Evolutionary conservation across 2,113 vertebrate species (phyloP).

Genomic region (Serinus canaria): DNA sequence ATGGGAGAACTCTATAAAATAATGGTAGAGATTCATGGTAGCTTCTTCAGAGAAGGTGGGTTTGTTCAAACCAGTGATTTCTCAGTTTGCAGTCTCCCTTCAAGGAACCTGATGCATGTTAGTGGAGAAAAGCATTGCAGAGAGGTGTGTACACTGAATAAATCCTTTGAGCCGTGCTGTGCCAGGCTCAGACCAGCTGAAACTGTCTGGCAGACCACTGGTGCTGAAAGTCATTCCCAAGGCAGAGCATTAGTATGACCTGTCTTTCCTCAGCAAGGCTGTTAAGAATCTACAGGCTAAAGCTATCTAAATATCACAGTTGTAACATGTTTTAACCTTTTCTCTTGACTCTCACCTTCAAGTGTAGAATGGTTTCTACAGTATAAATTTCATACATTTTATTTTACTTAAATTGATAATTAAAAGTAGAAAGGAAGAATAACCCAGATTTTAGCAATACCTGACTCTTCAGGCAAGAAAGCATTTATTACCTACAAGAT

Average conservation of each 20-base stretch:
- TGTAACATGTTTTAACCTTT: background rate
- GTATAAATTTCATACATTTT: background rate
- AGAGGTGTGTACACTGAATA: background rate
- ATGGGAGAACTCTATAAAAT: background rate
- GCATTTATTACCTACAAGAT: background rate
- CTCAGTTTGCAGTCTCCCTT: background rate
- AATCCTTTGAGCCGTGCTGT: fast-evolving
- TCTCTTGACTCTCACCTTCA: background rate
- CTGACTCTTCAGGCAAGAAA: background rate
- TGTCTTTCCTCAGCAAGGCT: background rate
- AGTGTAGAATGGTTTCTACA: background rate
- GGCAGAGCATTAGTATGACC: background rate
- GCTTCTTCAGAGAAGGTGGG: background rate
- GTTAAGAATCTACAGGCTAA: background rate
- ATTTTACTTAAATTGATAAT: background rate
- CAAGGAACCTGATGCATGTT: background rate
- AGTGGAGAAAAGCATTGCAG: fast-evolving
- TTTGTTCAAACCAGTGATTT: background rate
- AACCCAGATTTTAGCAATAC: background rate
- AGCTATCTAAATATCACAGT: background rate
- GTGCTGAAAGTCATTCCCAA: background rate
- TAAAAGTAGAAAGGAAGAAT: background rate
- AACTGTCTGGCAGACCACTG: background rate
- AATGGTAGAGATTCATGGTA: background rate
- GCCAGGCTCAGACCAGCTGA: background rate